Evolutionary conservation across 2,797 vertebrate genomes (phyloP).

Genomic region (Pseudopleuronectes americanus): DNA sequence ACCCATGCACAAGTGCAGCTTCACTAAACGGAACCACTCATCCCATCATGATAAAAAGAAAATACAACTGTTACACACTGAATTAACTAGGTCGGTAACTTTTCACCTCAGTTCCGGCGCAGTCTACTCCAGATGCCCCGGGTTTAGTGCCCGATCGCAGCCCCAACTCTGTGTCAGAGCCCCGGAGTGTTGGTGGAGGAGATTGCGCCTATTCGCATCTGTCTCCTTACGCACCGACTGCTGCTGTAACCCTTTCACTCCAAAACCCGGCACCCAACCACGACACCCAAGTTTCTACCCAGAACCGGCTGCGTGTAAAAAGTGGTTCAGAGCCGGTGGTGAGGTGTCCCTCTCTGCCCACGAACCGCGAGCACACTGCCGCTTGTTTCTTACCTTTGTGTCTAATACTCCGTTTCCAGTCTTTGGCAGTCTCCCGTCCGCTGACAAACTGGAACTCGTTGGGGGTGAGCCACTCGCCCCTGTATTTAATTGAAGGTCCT

Average conservation of each 20-base stretch:
- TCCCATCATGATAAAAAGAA: neutral
- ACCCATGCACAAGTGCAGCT: conserved; percentile 44
- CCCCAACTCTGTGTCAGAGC: conserved; percentile 59
- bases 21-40: conserved; percentile 18
- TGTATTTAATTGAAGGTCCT: conserved; percentile 97
- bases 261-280: conserved; percentile 63
- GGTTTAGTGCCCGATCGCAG: conserved; percentile 43
- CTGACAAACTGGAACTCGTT: conserved; percentile 99
- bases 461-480: conserved; percentile 97
- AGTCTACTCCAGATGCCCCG: conserved; percentile 52
- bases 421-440: conserved; percentile 97
- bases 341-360: neutral
- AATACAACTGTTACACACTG: neutral
- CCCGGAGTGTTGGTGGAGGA: conserved; percentile 55
- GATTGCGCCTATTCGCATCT: conserved; percentile 67
- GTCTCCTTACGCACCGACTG: conserved; percentile 72
- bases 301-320: conserved; percentile 35
- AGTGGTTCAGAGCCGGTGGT: conserved; percentile 15
- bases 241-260: conserved; percentile 83
- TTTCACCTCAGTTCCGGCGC: conserved; percentile 64
- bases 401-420: conserved; percentile 98
- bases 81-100: conserved; percentile 28
- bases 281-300: conserved; percentile 48
- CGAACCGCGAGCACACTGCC: neutral
- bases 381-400: conserved; percentile 90